Base-by-base conservation (phyloP, 2,113 vertebrate species). In the Pogona vitticeps region DNA sequence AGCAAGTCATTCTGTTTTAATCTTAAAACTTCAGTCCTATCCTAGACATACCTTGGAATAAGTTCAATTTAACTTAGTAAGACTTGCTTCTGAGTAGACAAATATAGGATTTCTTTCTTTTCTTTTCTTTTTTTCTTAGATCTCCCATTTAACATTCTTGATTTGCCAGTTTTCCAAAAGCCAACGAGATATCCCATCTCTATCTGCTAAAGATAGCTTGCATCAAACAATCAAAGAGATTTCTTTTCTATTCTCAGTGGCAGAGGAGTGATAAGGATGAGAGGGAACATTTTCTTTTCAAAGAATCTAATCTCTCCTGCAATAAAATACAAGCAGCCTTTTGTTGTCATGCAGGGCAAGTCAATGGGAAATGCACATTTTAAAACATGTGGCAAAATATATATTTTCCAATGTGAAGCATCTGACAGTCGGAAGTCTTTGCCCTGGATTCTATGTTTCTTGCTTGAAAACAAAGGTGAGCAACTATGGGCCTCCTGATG, bases 151-250 rank as follows among this genome's bases (percentile, higher is more conserved):
- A 85, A 65, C 85, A 82, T 71, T 33, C 15, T 65, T 88, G 82
- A 26, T 91, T 91, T 88, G 87, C 6, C 42, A 84, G 23, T 40
- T 84, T 1, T 82, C 3, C 67, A 20, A 72, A 76, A 31, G 79
- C 63, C 38, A 85, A 18, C 68, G 33, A 90, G 26, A 91, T 81
- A 89, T 84, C 82, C 72, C 80, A 31, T 72, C 87, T 26, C 1
- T 88, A 77, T 36, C 6, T 88, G 33, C 21, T 14, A 86, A 85
- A 88, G 8, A 33, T n/a, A 85, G 56, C 80, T 68, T 81, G 92
- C 89, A 92, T 90, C 76, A 91, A 90, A n/a, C 52, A 26, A 91
- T n/a, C 56, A 91, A 89, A 87, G 33, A 78, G 56, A 86, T 92
- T 94, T 91, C 67, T 87, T 31, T 85, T 14, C 63, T 77, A 86